Evolutionary conservation across 2,888 invertebrate species (phyloP), one percentile per base, ranked within the genome.

Genomic region (Conchocele bisecta): DNA sequence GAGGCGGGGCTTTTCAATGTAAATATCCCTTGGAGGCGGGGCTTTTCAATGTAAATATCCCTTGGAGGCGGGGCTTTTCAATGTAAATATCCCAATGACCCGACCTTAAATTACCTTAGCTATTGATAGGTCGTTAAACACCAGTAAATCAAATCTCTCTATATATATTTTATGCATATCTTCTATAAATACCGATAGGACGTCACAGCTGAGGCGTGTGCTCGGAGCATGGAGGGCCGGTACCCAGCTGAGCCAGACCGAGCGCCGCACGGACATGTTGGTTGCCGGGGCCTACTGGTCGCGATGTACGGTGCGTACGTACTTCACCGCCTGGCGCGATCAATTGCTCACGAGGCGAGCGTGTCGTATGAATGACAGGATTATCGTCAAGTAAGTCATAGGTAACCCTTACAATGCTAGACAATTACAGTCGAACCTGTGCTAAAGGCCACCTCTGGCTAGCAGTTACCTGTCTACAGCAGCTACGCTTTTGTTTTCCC

Each of bases 241-340:
- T 0, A 68, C 77, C 6, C 46, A 70, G 44, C 41, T 86, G 15
- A 79, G 83, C 58, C 74, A 64, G 26, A 39, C 57, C 17, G 87
- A 87, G 51, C 59, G 81, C 42, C 66, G 81, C 53, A 64, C 54
- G 6, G 82, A 87, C 69, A 46, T 78, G 69, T 61, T 53, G 1
- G 69, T 70, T 2, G 86, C 84, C 24, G 48, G 48, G 33, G 78
- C 82, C 22, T 83, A 81, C 70, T 84, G 85, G 83, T 56, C 68
- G 3, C 57, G 64, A 6, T 71, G 75, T 13, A 79, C 75, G 9
- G 50, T 81, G 11, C 56, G 71, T 26, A 63, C 66, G 11, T 44
- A 66, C 51, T 87, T 87, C 70, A 53, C 68, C 1, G 67, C 74
- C 15, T 87, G 87, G 87, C 59, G 74, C 13, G 84, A 86, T 22